Evolutionary conservation across 1,140 invertebrate species (phyloP), one percentile per base, ranked within the genome.

Genomic region (Rhopalosiphum maidis): DNA sequence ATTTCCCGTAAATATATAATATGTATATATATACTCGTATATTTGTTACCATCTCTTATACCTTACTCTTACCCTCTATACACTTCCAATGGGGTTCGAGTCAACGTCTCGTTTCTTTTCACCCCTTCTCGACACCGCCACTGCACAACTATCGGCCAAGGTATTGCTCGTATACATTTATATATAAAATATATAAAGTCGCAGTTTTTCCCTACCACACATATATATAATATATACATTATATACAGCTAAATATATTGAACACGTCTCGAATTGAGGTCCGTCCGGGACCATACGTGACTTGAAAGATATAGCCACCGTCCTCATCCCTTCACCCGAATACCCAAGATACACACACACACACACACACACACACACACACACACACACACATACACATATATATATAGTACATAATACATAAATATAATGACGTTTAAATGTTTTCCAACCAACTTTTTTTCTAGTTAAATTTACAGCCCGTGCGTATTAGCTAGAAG

Each of bases 181-280:
- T 68, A 68, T 68, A 68, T 68, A n/a, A 68, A 68, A 68, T n/a
- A 68, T 43, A 43, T 85, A 86, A 86, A 86, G 85, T 86, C 37
- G 9, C 41, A 68, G 60, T 68, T 68, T 68, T 68, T 68, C 30
- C 0, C 15, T 68, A n/a, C 48, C 48, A 51, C 48, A 51, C 48
- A 51, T 30, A n/a, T n/a, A 30, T 30, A 54, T 23, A 54, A 54
- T 54, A 68, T 68, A n/a, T 68, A 68, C 3, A 68, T 68, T n/a
- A 68, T 68, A 68, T 68, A n/a, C 60, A 68, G 60, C 15, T n/a
- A 68, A n/a, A 68, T 68, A 60, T 68, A 68, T 68, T 68, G 60
- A 68, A 68, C 60, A 68, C 60, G 60, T 68, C 30, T 68, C 60
- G 30, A n/a, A n/a, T 68, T 8, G 60, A 68, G 60, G 60, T 68